A percentile compares a stretch with the other conserved stretches of the same genome.
phyloP scores from a whole-genome alignment of 2,797 vertebrate genomes.

The Helostoma temminkii region DNA sequence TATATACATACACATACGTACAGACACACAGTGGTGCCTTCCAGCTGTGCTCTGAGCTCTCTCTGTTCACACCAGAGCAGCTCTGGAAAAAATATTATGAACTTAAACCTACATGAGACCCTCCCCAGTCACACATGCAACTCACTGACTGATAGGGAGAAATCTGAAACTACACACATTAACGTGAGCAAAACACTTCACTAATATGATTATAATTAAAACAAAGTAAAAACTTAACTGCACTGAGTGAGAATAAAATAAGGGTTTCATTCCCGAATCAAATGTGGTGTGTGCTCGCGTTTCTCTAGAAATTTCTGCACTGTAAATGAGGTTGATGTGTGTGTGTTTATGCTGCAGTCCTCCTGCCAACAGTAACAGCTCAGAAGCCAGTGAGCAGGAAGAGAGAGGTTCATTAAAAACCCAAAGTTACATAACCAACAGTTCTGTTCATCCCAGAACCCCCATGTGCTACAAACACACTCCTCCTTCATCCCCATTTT shows the following conservation, averaged over 20 bases:
- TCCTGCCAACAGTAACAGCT: conserved; percentile 84
- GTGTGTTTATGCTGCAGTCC: conserved; percentile 69
- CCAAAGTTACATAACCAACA: conserved; percentile 82
- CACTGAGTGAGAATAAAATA: conserved; percentile 47
- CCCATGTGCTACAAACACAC: conserved; percentile 64
- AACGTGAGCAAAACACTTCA: conserved; percentile 9
- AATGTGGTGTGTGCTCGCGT: conserved; percentile 52
- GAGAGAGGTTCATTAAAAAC: conserved; percentile 84
- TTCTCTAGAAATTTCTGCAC: conserved; percentile 52
- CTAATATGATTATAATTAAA: conserved; percentile 17
- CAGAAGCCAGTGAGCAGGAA: conserved; percentile 76
- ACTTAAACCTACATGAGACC: conserved; percentile 57
- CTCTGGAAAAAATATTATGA: conserved; percentile 74
- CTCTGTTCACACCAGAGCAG: conserved; percentile 76
- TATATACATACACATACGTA: conserved; percentile 9
- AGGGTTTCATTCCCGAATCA: conserved; percentile 49
- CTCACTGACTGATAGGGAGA: conserved; percentile 33
- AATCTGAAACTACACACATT: conserved; percentile 23
- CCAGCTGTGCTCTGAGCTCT: conserved; percentile 63
- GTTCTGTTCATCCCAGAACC: conserved; percentile 76
- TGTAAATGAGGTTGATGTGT: conserved; percentile 50
- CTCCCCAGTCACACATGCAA: conserved; percentile 45
- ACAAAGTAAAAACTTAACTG: conserved; percentile 23
- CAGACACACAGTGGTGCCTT: conserved; percentile 23
- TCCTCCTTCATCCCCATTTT: conserved; percentile 68